Evolutionary conservation across 2,113 vertebrate genomes (phyloP), one percentile per base, ranked within the genome.

Genomic region (Melospiza georgiana): DNA sequence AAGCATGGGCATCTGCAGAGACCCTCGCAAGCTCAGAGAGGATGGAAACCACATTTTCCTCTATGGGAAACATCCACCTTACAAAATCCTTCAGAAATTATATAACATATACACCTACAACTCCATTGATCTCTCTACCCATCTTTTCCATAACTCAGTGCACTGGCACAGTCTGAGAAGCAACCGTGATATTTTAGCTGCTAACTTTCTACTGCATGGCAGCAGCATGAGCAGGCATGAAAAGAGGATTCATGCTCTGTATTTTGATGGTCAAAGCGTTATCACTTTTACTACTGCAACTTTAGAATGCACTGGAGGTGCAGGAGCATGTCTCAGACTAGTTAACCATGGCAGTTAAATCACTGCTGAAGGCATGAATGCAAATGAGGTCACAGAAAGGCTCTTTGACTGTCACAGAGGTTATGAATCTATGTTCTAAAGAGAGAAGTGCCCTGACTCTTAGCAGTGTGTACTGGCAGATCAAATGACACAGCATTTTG

Each of bases 261-360:
- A 49, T 44, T 71, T 51, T 67, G 11, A 55, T 46, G 33, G 28
- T 28, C 10, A 39, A 78, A 94, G 2, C 2, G 8, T 44, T 41
- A 30, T 14, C 1, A 19, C 51, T 87, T 87, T 85, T 35, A 25
- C 12, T 65, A 33, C 1, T 67, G 25, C 12, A 82, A 63, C 46
- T 59, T 82, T 30, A 79, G 39, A 75, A 84, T 5, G 11, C 25
- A 71, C 15, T 51, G 43, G 25, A 84, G 15, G 6, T 37, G 18
- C 22, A 41, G 43, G 6, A 74, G 5, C 0, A 0, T 11, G 10
- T 37, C 30, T 59, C 49, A 65, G 16, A 28, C 22, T n/a, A 58
- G 43, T 17, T 30, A 30, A 51, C 31, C 0, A 0, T 4, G 23
- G 30, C 25, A 82, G 28, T 23, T 58, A 62, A 84, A 75, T 58